Conservation (phyloP, 2,113 vertebrate genomes). For the Phrynosoma blainvillii region DNA sequence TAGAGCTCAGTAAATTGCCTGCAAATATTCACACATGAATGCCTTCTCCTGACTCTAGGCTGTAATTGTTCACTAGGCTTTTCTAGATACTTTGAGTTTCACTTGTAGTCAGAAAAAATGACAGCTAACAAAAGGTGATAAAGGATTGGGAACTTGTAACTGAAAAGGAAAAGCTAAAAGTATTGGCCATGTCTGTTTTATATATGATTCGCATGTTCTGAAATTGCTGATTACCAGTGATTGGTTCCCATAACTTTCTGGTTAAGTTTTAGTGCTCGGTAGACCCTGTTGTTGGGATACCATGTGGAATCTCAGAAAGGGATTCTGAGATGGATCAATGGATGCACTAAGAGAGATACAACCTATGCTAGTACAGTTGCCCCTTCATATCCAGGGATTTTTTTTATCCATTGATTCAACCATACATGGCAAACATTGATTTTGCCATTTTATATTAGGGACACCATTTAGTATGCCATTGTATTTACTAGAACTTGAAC, state of each 20-base stretch:
- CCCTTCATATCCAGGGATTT: no score
- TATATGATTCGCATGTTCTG: neutral
- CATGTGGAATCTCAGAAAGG: no score
- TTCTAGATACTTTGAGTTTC: neutral
- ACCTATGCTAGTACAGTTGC: no score
- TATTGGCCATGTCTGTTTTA: neutral
- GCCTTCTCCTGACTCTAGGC: neutral
- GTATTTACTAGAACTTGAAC: no score
- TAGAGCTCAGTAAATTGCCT: slow-evolving; percentile 5
- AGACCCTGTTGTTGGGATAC: neutral
- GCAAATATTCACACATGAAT: slow-evolving; percentile 13
- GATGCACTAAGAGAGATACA: no score
- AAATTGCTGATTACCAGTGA: neutral
- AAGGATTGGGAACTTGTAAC: neutral
- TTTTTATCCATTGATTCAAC: no score
- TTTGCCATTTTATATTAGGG: no score
- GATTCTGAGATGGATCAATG: neutral
- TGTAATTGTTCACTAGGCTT: neutral
- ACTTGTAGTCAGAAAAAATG: slow-evolving; percentile 7
- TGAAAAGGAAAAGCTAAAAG: slow-evolving; percentile 6
- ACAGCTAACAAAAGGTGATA: slow-evolving; percentile 22
- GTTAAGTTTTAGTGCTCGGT: neutral
- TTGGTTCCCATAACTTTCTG: neutral
- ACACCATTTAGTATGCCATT: no score
- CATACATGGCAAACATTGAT: no score